A percentile compares a stretch with the other conserved stretches of the same genome.
Evolutionary conservation across 2,113 vertebrate genomes (phyloP).

Genomic region (Hemiscyllium ocellatum): DNA sequence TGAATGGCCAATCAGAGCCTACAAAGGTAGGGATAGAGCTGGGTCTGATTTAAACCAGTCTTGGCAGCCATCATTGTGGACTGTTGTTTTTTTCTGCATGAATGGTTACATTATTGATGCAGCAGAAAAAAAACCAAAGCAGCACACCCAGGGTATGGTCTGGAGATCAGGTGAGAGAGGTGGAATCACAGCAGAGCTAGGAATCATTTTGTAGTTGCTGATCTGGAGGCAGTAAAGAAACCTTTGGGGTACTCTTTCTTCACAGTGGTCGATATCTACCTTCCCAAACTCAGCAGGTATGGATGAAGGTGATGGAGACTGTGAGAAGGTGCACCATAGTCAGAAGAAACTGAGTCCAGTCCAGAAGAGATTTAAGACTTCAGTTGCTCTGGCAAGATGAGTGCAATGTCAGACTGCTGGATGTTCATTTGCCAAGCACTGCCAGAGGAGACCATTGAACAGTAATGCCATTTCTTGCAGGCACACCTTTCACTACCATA

Average conservation of each 20-base stretch:
- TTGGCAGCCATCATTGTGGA: not conserved
- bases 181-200: not conserved
- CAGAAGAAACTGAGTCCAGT: not conserved
- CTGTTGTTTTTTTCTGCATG: not conserved
- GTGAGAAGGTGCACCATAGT: not conserved
- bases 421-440: not conserved
- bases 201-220: not conserved
- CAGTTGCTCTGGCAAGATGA: not conserved
- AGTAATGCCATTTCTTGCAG: not conserved
- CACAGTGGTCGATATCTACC: not conserved
- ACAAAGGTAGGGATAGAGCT: not conserved
- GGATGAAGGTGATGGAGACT: not conserved
- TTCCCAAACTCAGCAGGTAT: not conserved
- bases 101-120: not conserved
- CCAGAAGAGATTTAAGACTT: not conserved
- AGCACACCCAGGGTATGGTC: not conserved
- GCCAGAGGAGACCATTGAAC: not conserved
- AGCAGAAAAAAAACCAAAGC: not conserved
- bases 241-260: not conserved
- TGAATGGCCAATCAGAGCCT: not conserved
- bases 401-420: not conserved
- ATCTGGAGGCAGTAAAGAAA: not conserved
- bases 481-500: not conserved
- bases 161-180: too few species aligned
- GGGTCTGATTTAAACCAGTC: not conserved